phyloP scores from a whole-genome alignment of 2,113 vertebrate genomes.

The Daubentonia madagascariensis region DNA sequence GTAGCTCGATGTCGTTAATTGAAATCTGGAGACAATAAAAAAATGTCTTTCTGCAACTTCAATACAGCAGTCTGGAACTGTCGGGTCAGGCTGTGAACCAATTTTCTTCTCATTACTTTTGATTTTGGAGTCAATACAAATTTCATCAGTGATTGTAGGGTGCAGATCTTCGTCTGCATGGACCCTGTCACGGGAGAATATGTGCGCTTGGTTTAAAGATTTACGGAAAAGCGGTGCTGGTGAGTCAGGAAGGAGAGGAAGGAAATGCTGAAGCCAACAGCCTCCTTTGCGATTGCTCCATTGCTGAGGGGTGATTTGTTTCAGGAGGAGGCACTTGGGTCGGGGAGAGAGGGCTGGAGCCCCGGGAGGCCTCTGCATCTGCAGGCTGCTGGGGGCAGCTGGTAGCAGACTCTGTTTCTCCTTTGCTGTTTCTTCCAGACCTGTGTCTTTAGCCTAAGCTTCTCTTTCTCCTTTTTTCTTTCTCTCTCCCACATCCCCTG shows the following conservation, averaged over 20 bases:
- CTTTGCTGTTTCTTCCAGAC: not conserved
- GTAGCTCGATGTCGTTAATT: slow-evolving; percentile 73
- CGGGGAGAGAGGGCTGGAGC: not conserved
- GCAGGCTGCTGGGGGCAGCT: not conserved
- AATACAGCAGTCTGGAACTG: slow-evolving; percentile 74
- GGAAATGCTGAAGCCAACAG: not conserved
- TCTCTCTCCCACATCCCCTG: slow-evolving; percentile 56
- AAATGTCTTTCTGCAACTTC: slow-evolving; percentile 73
- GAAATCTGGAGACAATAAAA: slow-evolving; percentile 74
- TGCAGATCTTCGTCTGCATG: slow-evolving; percentile 59
- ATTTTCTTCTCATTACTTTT: slow-evolving; percentile 82
- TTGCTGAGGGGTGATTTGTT: not conserved
- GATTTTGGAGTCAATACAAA: slow-evolving; percentile 78
- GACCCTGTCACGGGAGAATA: slow-evolving; percentile 51
- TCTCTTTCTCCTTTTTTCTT: not conserved
- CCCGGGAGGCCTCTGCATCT: not conserved
- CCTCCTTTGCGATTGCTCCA: not conserved
- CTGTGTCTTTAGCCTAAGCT: not conserved
- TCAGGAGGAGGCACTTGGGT: not conserved
- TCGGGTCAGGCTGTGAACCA: slow-evolving; percentile 76
- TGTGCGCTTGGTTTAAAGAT: slow-evolving; percentile 20
- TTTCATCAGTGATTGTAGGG: slow-evolving; percentile 79
- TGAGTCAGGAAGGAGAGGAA: slow-evolving; percentile 21
- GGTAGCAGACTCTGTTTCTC: not conserved
- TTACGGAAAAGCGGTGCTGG: slow-evolving; percentile 32